A percentile compares a stretch with the other conserved stretches of the same genome.
Conservation (phyloP, 1,140 invertebrate species). For the Tetragonula clypearis region DNA sequence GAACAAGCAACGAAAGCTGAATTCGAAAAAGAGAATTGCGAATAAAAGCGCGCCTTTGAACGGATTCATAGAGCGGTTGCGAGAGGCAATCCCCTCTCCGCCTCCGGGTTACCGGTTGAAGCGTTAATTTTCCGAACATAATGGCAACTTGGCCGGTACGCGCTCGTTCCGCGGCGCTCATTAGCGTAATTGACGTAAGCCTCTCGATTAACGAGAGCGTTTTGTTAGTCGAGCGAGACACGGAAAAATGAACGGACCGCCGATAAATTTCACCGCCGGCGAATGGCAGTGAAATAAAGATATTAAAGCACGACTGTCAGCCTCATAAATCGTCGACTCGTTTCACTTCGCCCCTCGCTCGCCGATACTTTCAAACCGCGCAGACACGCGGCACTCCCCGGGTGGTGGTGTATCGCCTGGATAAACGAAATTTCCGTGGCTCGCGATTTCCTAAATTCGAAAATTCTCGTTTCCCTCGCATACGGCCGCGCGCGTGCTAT, state of each 20-base stretch:
- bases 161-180: constrained; percentile 40
- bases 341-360: not conserved
- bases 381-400: no score
- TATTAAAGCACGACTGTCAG: constrained; percentile 50
- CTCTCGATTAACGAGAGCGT: constrained; percentile 61
- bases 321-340: constrained; percentile 49
- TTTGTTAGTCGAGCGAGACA: constrained; percentile 36
- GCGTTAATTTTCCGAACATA: constrained; percentile 39
- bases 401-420: no score
- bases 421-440: constrained; percentile 21
- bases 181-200: constrained; percentile 65
- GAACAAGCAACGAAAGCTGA: not conserved
- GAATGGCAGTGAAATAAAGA: constrained; percentile 54
- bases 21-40: constrained; percentile 1
- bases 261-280: constrained; percentile 45
- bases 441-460: constrained; percentile 71
- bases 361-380: constrained; percentile 9
- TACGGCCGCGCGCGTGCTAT: not conserved
- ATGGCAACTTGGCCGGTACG: constrained; percentile 40
- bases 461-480: not conserved
- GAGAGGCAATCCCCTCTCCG: not conserved
- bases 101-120: not conserved
- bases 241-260: constrained; percentile 34
- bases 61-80: constrained; percentile 17
- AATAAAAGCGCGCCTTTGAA: not conserved